Base-by-base conservation (phyloP, 1,140 invertebrate genomes). In the Zaprionus davidi region DNA sequence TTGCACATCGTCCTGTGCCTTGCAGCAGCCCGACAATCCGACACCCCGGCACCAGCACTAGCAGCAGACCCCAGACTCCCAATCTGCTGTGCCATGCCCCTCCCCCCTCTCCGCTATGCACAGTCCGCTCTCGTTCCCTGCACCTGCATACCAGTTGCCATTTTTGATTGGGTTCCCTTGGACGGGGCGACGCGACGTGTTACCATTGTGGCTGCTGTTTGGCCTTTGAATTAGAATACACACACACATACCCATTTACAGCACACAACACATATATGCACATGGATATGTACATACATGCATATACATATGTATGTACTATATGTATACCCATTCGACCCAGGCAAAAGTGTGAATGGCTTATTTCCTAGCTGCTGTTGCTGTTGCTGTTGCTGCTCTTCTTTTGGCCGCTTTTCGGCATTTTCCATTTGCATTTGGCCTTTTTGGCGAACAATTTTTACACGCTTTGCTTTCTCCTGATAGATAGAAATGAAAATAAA, bases 131-230 rank as follows among this genome's bases (percentile, higher is more conserved):
- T 11, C 34, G 0, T 22, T 3, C 67, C 53, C 68, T 58, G 67
- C 60, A 76, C 46, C 60, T 76, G 63, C 70, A 57, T 65, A 76
- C 73, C 68, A 71, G 69, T 76, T 76, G 74, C 74, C 69, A 66
- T 70, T 74, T 74, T 78, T 80, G 76, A 78, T 72, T 76, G 82
- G 69, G 74, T 72, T 71, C 62, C 44, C 58, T 67, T 72, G 70
- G 74, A 72, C 38, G 46, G 73, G 59, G 73, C 31, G 31, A 34
- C 31, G 41, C 60, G 69, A 76, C 69, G 73, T 83, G 81, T 83
- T 83, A 81, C 72, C 68, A 83, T 83, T 84, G 78, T 81, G 83
- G 84, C 84, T 88, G 84, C 81, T 87, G 84, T 87, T 88, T 87
- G 83, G 81, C 83, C 84, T 87, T 84, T 90, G 83, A 88, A 86